Percentiles rank a stretch among this genome's conserved stretches.
These are phyloP conservation scores for Tanypteryx hageni DNA, from an alignment of 2,888 invertebrate genomes.

Conservation along the genomic window DNA sequence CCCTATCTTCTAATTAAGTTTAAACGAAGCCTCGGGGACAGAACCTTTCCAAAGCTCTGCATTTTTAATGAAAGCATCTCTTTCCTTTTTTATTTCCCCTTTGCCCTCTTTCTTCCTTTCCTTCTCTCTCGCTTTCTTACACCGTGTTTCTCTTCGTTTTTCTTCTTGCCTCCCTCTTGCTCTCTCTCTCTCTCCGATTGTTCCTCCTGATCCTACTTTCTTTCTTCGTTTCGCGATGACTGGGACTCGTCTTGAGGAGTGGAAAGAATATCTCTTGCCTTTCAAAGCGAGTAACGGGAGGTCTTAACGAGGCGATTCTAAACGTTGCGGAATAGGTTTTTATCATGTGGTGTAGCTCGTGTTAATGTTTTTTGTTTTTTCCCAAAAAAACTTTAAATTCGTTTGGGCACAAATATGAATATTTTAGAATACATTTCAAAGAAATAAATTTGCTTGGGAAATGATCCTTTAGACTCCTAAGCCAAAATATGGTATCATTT, in stretches of 20 bases:
- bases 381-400: no score
- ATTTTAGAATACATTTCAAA: no score
- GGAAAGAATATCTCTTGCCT: background rate
- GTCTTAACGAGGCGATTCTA: conserved; percentile 3
- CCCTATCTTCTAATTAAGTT: conserved; percentile 16
- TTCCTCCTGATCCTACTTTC: background rate
- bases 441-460: no score
- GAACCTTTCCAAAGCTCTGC: background rate
- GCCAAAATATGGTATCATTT: no score
- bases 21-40: background rate
- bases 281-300: background rate
- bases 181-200: no score
- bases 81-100: background rate
- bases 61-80: conserved; percentile 10
- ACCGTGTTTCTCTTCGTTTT: background rate
- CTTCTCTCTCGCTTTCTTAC: no score
- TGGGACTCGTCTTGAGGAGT: background rate
- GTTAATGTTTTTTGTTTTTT: background rate
- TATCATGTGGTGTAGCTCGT: background rate
- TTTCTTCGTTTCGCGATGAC: background rate
- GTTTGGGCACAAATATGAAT: no score
- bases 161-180: background rate
- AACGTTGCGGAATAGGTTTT: background rate
- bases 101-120: background rate
- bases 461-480: no score